Conservation (phyloP, 2,113 vertebrate genomes). For the Aleadryas rufinucha region DNA sequence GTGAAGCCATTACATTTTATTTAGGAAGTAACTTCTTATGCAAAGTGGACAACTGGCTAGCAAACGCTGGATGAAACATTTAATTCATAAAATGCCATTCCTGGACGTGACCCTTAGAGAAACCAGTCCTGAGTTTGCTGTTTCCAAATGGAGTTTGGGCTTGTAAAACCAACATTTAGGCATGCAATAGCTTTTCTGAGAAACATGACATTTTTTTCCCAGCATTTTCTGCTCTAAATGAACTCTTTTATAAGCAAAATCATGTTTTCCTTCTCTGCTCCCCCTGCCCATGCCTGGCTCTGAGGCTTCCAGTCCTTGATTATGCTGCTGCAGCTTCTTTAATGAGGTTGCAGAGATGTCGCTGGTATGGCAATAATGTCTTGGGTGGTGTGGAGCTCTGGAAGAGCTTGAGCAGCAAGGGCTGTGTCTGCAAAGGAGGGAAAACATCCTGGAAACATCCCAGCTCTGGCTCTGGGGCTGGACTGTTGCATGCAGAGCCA, state of each 20-base stretch:
- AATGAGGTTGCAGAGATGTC: not conserved
- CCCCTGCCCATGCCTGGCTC: not conserved
- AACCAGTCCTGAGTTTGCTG: not conserved
- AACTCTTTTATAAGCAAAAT: not conserved
- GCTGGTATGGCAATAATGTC: rapidly evolving
- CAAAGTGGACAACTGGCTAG: not conserved
- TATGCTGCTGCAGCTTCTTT: not conserved
- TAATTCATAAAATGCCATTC: not conserved
- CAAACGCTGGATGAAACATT: not conserved
- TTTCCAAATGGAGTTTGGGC: not conserved
- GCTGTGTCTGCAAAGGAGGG: not conserved
- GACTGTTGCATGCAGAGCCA: not conserved
- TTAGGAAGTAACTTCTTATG: not conserved
- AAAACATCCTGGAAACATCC: not conserved
- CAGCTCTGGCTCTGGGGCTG: not conserved
- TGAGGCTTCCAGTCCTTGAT: not conserved
- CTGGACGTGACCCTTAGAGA: not conserved
- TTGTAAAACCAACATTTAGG: not conserved
- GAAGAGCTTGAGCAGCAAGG: not conserved
- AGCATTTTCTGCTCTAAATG: not conserved
- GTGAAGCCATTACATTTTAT: not conserved
- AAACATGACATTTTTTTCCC: not conserved
- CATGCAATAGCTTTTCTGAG: not conserved
- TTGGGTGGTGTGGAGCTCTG: not conserved
- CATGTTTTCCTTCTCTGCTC: not conserved